These are phyloP conservation scores for Diceros bicornis DNA, from an alignment of 2,797 vertebrate genomes.

Conservation along the genomic window DNA sequence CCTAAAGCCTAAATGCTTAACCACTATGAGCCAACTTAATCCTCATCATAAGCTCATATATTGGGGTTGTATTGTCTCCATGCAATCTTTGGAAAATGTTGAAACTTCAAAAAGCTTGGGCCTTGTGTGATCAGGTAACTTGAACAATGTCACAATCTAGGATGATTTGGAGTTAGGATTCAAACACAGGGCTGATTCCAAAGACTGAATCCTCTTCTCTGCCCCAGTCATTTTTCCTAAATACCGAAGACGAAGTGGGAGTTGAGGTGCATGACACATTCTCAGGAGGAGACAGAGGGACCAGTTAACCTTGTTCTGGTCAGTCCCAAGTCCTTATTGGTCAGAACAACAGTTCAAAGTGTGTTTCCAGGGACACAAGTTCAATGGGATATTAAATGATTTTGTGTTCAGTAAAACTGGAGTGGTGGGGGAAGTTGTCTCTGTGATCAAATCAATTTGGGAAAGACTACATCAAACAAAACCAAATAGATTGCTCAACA, in stretches of 20 bases:
- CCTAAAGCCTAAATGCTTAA: background rate
- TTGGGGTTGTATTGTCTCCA: background rate
- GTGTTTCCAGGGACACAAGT: background rate
- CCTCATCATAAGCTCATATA: background rate
- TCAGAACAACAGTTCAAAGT: background rate
- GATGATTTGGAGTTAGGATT: background rate
- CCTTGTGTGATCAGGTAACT: background rate
- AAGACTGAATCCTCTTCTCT: background rate
- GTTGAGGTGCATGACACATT: background rate
- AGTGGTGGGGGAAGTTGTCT: background rate
- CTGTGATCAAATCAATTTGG: background rate
- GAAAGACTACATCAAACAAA: conserved; percentile 9
- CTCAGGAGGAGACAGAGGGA: background rate
- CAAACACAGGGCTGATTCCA: background rate
- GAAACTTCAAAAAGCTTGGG: background rate
- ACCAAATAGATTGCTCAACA: background rate
- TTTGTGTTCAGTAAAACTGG: background rate
- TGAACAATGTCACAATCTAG: background rate
- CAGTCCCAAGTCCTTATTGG: background rate
- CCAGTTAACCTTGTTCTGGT: background rate
- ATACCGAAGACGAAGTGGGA: background rate
- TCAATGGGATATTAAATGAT: background rate
- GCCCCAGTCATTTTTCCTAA: background rate
- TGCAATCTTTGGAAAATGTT: background rate
- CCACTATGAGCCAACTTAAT: background rate